Base-by-base conservation (phyloP, 2,888 invertebrate species). In the Caenorhabditis zanzibari region DNA sequence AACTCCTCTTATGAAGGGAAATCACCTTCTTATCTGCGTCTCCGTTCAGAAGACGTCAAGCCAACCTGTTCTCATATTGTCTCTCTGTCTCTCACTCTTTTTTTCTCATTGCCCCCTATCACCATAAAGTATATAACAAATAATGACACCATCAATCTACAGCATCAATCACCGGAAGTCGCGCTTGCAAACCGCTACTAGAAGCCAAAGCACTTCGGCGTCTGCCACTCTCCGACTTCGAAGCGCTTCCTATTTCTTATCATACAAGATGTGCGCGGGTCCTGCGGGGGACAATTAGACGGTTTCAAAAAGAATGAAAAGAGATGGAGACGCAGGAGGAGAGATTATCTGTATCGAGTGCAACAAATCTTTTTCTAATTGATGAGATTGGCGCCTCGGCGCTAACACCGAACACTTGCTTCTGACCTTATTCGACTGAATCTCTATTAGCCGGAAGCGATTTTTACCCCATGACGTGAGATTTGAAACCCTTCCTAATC, bases 151-250 rank as follows among this genome's bases (percentile, higher is more conserved):
- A 73, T 80, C 73, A 72, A 80, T 73, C 80, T 72, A 80, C 79
- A 73, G 71, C 72, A 73, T 80, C 80, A 73, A 80, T 80, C 80
- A 73, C 80, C 80, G 80, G 80, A 80, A 80, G 80, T 80, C 80
- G 73, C 79, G 79, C 80, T 80, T 80, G 80, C 73, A 80, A 80
- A 73, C 80, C 80, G 73, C 80, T 68, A 68, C 80, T 68, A 80
- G 73, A 80, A 80, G 73, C 66, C 80, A 66, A 58, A 79, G 76
- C 76, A 76, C 71, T 71, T 64, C 41, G 52, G 14, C 54, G 69
- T 79, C 79, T 79, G 64, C 16, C 64, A 22, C 56, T 22, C 79
- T 71, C 69, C 52, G 32, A 16, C 28, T 35, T 75, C 38, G 44
- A 22, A 58, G 14, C 41, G 38, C 28, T 72, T 69, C 38, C 69